Base-by-base conservation (phyloP, 2,888 invertebrate genomes). In the Leucophenga montana region DNA sequence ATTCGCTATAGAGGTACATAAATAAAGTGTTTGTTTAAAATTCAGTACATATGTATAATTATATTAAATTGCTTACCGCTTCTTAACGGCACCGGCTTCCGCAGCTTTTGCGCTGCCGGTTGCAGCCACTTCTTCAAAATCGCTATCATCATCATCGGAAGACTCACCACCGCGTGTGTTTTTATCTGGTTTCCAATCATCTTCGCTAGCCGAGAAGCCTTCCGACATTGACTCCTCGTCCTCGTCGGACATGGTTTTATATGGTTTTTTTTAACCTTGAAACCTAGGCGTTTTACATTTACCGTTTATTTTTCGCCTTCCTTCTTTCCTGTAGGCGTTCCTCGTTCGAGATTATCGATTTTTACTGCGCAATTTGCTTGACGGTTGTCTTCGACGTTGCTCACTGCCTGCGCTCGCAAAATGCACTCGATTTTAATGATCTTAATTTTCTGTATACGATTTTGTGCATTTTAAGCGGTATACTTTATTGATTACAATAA, bases 171-270 rank as follows among this genome's bases (percentile, higher is more conserved):
- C 87, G 18, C 80, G 76, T 22, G 75, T 73, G 72, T 80, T 71
- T 77, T 85, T 81, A 9, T 71, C 80, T 5, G 85, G 86, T 44
- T 85, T 84, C 83, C 87, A 88, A 71, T 89, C 89, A 73, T 89
- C 89, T 73, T 89, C 89, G 71, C 88, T 88, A 13, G 86, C 88
- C 0, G 89, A 89, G 77, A 89, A 89, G 65, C 86, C 89, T 57
- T 85, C 86, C 5, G 85, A 82, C 71, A 84, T 77, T 18, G 85
- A 85, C n/a, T 86, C 84, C 59, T 86, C 84, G 71, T 87, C 88
- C 61, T 86, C 86, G 70, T 87, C 87, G 1, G 87, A 86, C 88
- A 88, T 88, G 27, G 1, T 65, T 33, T 61, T 57, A 50, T 5
- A 66, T 62, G 39, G 39, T 71, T 71, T 72, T 71, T 72, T 68